These are phyloP conservation scores for Drosophila anceps DNA, from an alignment of 2,888 invertebrate species.

Conservation along the genomic window DNA sequence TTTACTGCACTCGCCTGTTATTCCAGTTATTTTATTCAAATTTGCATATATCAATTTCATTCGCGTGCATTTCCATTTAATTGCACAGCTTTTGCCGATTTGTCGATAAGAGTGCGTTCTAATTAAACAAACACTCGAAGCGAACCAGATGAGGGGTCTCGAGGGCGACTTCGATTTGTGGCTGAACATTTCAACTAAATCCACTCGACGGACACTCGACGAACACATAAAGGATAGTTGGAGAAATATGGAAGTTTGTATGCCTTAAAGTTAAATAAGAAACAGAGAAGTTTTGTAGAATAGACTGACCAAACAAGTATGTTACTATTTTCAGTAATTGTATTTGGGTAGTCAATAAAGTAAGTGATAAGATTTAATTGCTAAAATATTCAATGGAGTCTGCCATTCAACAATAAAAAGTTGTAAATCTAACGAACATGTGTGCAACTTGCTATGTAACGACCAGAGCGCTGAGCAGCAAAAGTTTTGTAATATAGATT, in stretches of 20 bases:
- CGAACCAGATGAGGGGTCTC: background rate
- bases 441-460: too few relatives aligned
- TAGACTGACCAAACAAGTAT: too few relatives aligned
- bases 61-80: constrained; percentile 40
- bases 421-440: too few relatives aligned
- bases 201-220: background rate
- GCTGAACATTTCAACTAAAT: background rate
- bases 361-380: too few relatives aligned
- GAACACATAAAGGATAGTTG: too few relatives aligned
- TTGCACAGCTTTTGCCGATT: constrained; percentile 46
- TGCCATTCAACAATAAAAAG: too few relatives aligned
- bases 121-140: constrained; percentile 53
- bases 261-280: background rate
- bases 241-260: background rate
- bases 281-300: too few relatives aligned
- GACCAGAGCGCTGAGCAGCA: too few relatives aligned
- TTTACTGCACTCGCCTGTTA: constrained; percentile 41
- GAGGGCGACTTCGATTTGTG: background rate
- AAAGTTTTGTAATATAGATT: too few relatives aligned
- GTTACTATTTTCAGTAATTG: too few relatives aligned
- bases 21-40: constrained; percentile 52
- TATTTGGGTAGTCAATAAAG: too few relatives aligned
- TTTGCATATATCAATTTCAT: constrained; percentile 66
- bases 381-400: too few relatives aligned
- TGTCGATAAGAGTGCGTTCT: constrained; percentile 53